A percentile compares a stretch with the other conserved stretches of the same genome.
phyloP scores from a whole-genome alignment of 1,140 invertebrate species.

The Papilio helenus region DNA sequence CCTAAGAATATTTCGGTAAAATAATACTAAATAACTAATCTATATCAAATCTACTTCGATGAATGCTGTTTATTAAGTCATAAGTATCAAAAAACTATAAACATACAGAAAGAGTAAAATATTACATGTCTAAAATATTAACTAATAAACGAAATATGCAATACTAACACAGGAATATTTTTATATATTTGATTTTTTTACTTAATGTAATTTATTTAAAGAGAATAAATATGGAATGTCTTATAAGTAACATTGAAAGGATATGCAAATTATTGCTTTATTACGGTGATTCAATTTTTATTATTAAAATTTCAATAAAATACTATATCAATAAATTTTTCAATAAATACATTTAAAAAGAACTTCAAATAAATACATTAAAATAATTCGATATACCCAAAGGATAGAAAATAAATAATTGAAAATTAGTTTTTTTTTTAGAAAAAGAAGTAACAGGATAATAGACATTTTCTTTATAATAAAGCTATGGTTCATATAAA shows the following conservation, averaged over 20 bases:
- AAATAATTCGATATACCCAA: neutral
- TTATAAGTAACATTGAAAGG: neutral
- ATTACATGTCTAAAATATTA: neutral
- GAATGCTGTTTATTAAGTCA: neutral
- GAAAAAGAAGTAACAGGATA: no score
- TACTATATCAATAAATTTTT: neutral
- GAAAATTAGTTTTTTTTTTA: no score
- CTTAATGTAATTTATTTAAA: neutral
- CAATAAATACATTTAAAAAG: neutral
- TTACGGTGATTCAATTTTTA: neutral
- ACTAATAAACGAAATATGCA: neutral
- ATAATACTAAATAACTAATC: neutral
- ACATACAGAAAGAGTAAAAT: neutral
- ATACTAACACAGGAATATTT: neutral
- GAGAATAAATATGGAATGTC: neutral
- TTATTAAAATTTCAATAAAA: neutral
- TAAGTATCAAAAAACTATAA: neutral
- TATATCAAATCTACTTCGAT: neutral
- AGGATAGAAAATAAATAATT: neutral
- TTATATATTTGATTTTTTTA: neutral
- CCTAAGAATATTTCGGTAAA: neutral
- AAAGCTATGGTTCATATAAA: neutral
- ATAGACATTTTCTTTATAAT: neutral
- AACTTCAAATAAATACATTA: neutral
- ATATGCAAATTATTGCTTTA: slow-evolving; percentile 35